Evolutionary conservation across 2,888 invertebrate species (phyloP).

Genomic region (Liodrosophila aerea): DNA sequence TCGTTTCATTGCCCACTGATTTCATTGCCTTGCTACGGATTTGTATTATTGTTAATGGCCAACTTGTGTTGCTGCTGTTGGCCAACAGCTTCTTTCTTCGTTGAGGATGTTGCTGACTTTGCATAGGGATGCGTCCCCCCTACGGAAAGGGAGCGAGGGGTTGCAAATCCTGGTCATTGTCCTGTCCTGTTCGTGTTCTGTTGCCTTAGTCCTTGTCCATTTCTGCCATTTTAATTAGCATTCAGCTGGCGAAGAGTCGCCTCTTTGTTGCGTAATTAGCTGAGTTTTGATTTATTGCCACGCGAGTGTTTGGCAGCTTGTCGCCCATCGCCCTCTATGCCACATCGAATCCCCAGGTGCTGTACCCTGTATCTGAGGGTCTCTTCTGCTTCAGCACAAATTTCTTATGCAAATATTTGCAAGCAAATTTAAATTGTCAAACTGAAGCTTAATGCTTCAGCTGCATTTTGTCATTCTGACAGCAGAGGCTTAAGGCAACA

Average conservation of each 20-base stretch:
- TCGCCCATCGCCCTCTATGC: conserved; percentile 30
- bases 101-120: conserved; percentile 37
- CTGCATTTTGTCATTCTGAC: conserved; percentile 21
- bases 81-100: conserved; percentile 6
- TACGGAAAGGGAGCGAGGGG: conserved; percentile 25
- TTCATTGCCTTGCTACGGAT: conserved; percentile 32
- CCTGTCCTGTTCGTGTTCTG: conserved; percentile 23
- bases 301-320: conserved; percentile 45
- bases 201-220: conserved; percentile 8
- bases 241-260: conserved; percentile 66
- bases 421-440: conserved; percentile 64
- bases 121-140: conserved; percentile 30
- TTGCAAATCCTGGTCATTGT: conserved; percentile 38
- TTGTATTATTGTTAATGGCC: conserved; percentile 75
- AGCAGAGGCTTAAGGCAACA: background rate
- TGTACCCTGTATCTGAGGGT: conserved; percentile 12
- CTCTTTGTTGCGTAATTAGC: conserved; percentile 79
- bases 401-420: conserved; percentile 70
- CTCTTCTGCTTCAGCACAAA: conserved; percentile 19
- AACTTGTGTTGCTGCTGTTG: conserved; percentile 54
- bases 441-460: conserved; percentile 35
- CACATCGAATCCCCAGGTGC: conserved; percentile 41
- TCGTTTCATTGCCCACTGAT: conserved; percentile 68
- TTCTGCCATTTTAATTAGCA: conserved; percentile 71
- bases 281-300: conserved; percentile 76